Conservation (phyloP, 2,797 vertebrate species). For the Siniperca undulata region DNA sequence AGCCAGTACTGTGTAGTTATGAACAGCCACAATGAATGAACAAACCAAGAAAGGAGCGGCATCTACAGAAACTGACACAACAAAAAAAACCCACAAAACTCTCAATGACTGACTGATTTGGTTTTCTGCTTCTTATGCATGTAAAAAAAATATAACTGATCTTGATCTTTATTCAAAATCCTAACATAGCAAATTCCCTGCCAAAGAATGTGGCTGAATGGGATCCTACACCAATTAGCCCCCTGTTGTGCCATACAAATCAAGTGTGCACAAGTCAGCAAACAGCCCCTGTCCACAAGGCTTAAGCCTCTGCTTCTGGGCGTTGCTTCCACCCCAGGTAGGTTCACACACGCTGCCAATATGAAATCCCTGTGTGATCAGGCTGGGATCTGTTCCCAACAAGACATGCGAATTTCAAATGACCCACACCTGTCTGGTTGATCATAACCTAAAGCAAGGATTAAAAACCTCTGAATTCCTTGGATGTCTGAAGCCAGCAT, state of each 20-base stretch:
- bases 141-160: neutral
- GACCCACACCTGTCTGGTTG: conserved; percentile 50
- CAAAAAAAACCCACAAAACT: neutral
- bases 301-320: conserved; percentile 25
- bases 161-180: conserved; percentile 23
- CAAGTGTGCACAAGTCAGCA: conserved; percentile 45
- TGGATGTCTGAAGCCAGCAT: conserved; percentile 16
- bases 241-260: conserved; percentile 12
- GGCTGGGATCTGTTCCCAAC: conserved; percentile 36
- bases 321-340: conserved; percentile 26
- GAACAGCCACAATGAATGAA: conserved; percentile 8
- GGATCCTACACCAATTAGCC: conserved; percentile 48
- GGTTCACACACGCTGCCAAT: conserved; percentile 36
- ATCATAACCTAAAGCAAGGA: conserved; percentile 70
- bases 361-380: conserved; percentile 42
- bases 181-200: conserved; percentile 5
- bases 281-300: conserved; percentile 34
- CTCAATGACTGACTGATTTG: neutral
- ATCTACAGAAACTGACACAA: neutral
- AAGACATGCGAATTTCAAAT: conserved; percentile 16
- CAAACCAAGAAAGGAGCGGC: neutral
- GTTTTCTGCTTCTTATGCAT: neutral
- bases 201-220: conserved; percentile 19
- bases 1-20: neutral
- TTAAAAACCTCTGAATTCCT: conserved; percentile 60